Evolutionary conservation across 2,888 invertebrate species (phyloP).

Genomic region (Cataglyphis cursor): DNA sequence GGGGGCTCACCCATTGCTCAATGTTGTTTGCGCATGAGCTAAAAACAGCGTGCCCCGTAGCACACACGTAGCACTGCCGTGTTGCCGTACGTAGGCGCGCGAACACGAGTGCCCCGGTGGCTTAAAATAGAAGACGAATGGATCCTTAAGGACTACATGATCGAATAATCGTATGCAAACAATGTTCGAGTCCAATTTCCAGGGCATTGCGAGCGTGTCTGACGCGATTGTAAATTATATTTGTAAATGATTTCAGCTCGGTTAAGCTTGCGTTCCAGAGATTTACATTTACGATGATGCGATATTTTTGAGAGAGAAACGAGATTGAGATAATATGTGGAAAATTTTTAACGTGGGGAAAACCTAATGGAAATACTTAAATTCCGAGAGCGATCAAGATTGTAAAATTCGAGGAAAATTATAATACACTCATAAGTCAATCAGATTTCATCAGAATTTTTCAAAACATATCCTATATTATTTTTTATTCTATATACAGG

Average conservation of each 20-base stretch:
- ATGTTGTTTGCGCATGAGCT: slow-evolving; percentile 55
- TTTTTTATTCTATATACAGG: too few relatives aligned
- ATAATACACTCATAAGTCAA: too few relatives aligned
- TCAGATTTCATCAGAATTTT: not conserved
- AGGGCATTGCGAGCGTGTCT: not conserved
- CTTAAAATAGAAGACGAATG: slow-evolving; percentile 50
- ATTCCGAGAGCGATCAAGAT: not conserved
- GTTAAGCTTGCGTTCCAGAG: not conserved
- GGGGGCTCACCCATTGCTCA: slow-evolving; percentile 46
- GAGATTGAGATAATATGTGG: not conserved
- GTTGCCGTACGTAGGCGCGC: not conserved
- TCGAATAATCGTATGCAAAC: slow-evolving; percentile 40
- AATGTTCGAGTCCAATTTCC: slow-evolving; percentile 7
- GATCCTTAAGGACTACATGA: slow-evolving; percentile 53
- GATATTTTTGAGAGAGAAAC: not conserved
- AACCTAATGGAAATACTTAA: not conserved
- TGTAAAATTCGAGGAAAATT: not conserved
- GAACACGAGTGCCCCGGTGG: not conserved
- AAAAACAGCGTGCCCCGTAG: slow-evolving; percentile 46
- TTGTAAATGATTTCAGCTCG: not conserved
- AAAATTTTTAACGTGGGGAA: not conserved
- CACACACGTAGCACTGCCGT: slow-evolving; percentile 7
- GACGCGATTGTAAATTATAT: slow-evolving; percentile 9
- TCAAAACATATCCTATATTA: too few relatives aligned
- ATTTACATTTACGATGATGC: not conserved